A percentile compares a stretch with the other conserved stretches of the same genome.
These are phyloP conservation scores for Andrena marginata DNA, from an alignment of 2,888 invertebrate species.

Conservation along the genomic window DNA sequence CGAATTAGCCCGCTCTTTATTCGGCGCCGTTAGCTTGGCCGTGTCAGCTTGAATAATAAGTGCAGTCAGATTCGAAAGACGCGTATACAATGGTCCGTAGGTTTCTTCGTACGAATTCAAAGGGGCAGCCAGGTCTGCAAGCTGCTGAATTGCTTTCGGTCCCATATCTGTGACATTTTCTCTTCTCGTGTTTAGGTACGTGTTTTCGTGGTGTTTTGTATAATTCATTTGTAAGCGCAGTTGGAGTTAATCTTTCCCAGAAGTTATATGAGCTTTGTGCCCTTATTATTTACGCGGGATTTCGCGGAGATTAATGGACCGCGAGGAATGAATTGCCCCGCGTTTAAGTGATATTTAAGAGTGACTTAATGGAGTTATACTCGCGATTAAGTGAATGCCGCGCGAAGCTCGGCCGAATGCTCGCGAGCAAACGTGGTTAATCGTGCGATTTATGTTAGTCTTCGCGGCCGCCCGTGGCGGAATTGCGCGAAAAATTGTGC, in stretches of 20 bases:
- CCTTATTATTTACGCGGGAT: constrained; percentile 17
- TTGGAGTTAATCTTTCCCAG: constrained; percentile 21
- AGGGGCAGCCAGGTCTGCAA: neutral
- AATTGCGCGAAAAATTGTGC: constrained; percentile 29
- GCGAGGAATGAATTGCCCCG: constrained; percentile 31
- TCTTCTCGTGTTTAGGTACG: neutral
- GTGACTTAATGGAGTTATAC: constrained; percentile 54
- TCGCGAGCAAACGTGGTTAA: constrained; percentile 21
- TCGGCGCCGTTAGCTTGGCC: constrained; percentile 54
- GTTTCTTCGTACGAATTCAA: neutral
- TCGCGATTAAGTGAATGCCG: constrained; percentile 36
- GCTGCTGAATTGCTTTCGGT: neutral
- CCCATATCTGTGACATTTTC: neutral
- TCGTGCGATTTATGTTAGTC: constrained; percentile 16
- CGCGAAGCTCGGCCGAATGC: constrained; percentile 20
- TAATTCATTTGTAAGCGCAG: neutral
- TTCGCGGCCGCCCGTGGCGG: neutral
- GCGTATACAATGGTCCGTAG: neutral
- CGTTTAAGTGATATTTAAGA: constrained; percentile 59
- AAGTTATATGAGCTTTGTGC: constrained; percentile 3
- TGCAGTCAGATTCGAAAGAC: constrained; percentile 18
- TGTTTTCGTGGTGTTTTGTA: too few species aligned
- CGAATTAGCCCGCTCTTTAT: constrained; percentile 66
- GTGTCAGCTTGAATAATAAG: neutral
- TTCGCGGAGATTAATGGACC: constrained; percentile 28